Evolutionary conservation across 2,888 invertebrate genomes (phyloP).

Genomic region (Nysson spinosus): DNA sequence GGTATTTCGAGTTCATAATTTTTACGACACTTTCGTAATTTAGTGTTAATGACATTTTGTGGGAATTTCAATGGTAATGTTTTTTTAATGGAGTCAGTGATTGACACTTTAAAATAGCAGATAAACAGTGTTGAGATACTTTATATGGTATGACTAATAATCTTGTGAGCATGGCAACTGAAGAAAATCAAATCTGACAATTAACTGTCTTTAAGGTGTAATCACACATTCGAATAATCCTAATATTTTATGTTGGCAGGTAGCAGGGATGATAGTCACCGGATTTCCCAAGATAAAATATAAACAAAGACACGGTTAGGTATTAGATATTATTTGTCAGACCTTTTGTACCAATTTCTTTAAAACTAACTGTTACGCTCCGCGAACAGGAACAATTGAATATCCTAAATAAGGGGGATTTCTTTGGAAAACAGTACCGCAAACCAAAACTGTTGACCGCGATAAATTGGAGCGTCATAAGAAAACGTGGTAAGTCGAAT

Average conservation of each 20-base stretch:
- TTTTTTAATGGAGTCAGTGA: too few species aligned
- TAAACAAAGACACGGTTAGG: constrained; percentile 9
- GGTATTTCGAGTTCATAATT: too few species aligned
- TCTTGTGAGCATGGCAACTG: too few species aligned
- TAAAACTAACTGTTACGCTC: constrained; percentile 16
- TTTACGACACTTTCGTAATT: too few species aligned
- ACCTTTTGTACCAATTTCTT: constrained; percentile 11
- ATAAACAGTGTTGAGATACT: too few species aligned
- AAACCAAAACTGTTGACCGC: constrained; percentile 32
- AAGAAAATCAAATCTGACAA: too few species aligned
- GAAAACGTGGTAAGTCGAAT: background rate
- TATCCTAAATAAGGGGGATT: constrained; percentile 18
- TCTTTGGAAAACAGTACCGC: constrained; percentile 29
- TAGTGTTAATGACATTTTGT: too few species aligned
- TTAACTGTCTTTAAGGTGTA: too few species aligned
- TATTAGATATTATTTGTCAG: constrained; percentile 16
- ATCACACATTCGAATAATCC: too few species aligned
- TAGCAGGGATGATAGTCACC: background rate
- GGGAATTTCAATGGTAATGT: too few species aligned
- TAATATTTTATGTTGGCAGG: background rate
- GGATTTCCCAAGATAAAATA: background rate
- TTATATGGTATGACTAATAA: too few species aligned
- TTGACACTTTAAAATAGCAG: too few species aligned
- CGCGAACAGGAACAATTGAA: constrained; percentile 23
- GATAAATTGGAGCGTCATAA: constrained; percentile 23